Percentiles rank a stretch among this genome's conserved stretches.
Conservation (phyloP, 2,113 vertebrate species). For the Microtus montanus region DNA sequence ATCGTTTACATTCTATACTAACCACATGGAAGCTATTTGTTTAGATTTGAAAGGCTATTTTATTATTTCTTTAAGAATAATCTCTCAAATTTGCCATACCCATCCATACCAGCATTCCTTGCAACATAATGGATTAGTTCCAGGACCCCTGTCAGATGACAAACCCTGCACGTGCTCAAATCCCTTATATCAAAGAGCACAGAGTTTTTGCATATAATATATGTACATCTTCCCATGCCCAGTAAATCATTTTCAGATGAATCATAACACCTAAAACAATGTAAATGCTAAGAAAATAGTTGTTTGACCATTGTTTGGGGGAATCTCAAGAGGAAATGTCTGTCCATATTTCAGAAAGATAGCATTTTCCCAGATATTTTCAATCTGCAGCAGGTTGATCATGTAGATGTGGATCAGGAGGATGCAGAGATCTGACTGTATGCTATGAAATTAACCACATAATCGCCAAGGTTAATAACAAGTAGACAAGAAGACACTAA, state of each 20-base stretch:
- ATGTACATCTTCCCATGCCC: neutral
- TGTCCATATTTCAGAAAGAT: neutral
- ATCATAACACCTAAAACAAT: neutral
- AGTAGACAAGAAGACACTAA: slow-evolving; percentile 50
- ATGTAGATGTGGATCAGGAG: neutral
- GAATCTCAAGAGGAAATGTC: neutral
- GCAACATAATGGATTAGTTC: neutral
- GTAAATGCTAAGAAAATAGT: neutral
- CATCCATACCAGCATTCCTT: neutral
- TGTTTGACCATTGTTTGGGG: neutral
- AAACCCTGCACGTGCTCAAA: neutral
- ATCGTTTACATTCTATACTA: neutral
- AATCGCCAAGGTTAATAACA: slow-evolving; percentile 57
- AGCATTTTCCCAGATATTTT: neutral
- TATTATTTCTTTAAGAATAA: slow-evolving; percentile 3
- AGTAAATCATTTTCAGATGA: neutral
- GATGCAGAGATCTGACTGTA: neutral
- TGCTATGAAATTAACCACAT: slow-evolving; percentile 36
- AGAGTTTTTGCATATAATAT: neutral
- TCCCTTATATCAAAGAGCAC: neutral
- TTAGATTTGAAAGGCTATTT: slow-evolving; percentile 1
- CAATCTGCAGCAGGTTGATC: neutral
- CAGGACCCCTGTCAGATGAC: neutral
- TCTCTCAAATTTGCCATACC: slow-evolving; percentile 33
- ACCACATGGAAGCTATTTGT: slow-evolving; percentile 32